Evolutionary conservation across 2,113 vertebrate species (phyloP), one percentile per base, ranked within the genome.

Genomic region (Chauna torquata): DNA sequence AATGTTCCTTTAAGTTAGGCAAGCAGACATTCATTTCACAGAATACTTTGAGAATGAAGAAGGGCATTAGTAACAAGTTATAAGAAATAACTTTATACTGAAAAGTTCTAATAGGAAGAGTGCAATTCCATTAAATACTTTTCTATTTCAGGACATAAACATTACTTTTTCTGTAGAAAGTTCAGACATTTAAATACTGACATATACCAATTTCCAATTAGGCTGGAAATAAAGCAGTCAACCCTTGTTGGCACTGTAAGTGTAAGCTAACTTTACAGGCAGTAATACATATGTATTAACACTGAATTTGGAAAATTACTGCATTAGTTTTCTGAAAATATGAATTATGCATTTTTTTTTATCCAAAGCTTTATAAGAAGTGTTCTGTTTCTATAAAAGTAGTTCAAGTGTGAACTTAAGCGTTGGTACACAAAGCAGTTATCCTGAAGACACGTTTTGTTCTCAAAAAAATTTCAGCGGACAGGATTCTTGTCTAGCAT

Each of bases 111-210:
- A 65, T 28, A 92, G 18, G 49, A 84, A 76, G 30, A 92, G 36
- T 65, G 62, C 74, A 91, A 91, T 87, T 79, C 58, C 77, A 75
- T 86, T 78, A 88, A 76, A 70, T 59, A 85, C 34, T 65, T 65
- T 40, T 61, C 2, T 82, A 65, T 75, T 91, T 91, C 42, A 47
- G 44, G 61, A 93, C 45, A 86, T 74, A 86, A 86, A 81, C 62
- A 64, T 69, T 75, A 75, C 23, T 79, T 91, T 94, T 85, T 65
- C 61, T 61, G 80, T 24, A 72, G 65, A 89, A 86, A 72, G 70
- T 40, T 87, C 77, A 69, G 88, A 82, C 57, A 89, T 75, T 91
- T 69, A 82, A 92, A 79, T 84, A 94, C 34, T 71, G 57, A 72
- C 36, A 82, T 11, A 36, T 3, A 94, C 13, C 61, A 65, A 40